Base-by-base conservation (phyloP, 1,140 invertebrate species). In the Neodiprion virginianus region DNA sequence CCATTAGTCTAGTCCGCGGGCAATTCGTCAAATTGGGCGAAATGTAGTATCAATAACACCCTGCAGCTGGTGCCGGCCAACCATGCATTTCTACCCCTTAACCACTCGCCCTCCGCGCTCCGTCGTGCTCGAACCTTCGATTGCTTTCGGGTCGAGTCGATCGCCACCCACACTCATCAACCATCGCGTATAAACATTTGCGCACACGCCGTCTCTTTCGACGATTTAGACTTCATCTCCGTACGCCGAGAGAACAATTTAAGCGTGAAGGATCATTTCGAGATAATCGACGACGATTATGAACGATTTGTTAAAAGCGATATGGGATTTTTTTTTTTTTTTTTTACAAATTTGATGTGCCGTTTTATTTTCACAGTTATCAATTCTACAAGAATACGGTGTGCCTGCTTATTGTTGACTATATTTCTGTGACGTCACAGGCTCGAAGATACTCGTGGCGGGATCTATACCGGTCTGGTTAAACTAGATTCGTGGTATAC, bases 11-110 rank as follows among this genome's bases (percentile, higher is more conserved):
- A 84, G 81, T 81, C 82, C 79, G 82, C 10, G 50, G 17, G 87
- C 85, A 85, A 89, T 88, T 89, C 87, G 87, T 88, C 88, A 89
- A 89, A 88, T 88, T 83, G 86, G 83, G 85, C 88, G 86, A 89
- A 89, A 89, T 88, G 87, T 89, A 88, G 88, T 89, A 88, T 89
- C 88, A 87, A 89, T 89, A 89, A 89, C 85, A 83, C 84, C 78
- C 80, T 78, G 81, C 88, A 89, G 88, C 87, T 89, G 88, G 84
- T 86, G 82, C 86, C 85, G 86, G n/a, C 47, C 8, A 71, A 47
- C 48, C 3, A 71, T 0, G 23, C 5, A 71, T 21, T 48, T 53
- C 23, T 10, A 71, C 17, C 17, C 50, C 17, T 21, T 21, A 21
- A 21, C 17, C 17, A 21, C 17, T 21, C 17, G 17, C 17, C 17